Percentiles rank a stretch among this genome's conserved stretches.
These are phyloP conservation scores for Portevinia maculata DNA, from an alignment of 2,888 invertebrate species.

Conservation along the genomic window DNA sequence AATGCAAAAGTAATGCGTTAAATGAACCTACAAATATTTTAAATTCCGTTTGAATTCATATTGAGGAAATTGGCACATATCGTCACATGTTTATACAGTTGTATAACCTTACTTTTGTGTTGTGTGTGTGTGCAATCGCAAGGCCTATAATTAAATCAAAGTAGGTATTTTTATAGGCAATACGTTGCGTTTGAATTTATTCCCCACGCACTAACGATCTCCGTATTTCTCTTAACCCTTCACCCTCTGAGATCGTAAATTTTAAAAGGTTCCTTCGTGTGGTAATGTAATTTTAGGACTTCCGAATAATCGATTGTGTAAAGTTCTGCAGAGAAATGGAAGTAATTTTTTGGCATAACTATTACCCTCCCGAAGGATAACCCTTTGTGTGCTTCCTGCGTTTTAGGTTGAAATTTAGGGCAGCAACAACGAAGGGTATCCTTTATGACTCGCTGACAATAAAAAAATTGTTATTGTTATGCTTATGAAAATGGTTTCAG, in stretches of 20 bases:
- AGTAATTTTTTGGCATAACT: conserved; percentile 22
- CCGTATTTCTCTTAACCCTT: conserved; percentile 2
- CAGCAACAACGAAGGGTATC: conserved; percentile 47
- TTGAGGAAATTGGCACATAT: neutral
- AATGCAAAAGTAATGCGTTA: conserved; percentile 16
- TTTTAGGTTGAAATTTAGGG: conserved; percentile 21
- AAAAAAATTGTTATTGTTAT: conserved; percentile 68
- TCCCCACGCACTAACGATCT: neutral
- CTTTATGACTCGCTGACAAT: conserved; percentile 64
- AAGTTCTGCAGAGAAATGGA: conserved; percentile 42
- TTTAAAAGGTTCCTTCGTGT: conserved; percentile 48
- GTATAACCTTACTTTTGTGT: conserved; percentile 16
- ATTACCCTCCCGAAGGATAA: conserved; percentile 31
- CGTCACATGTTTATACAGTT: conserved; percentile 40
- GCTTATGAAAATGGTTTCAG: conserved; percentile 70
- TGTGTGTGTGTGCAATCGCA: conserved; percentile 12
- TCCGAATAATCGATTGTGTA: conserved; percentile 63
- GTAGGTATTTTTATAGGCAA: conserved; percentile 53
- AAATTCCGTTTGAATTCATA: conserved; percentile 2
- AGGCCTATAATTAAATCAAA: conserved; percentile 48
- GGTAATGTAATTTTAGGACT: conserved; percentile 68
- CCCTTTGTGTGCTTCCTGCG: conserved; percentile 28
- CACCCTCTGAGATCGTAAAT: conserved; percentile 58
- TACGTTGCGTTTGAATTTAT: conserved; percentile 42
- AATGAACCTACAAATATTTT: conserved; percentile 34